Evolutionary conservation across 64 coral and sea anemone species (phyloP), one percentile per base, ranked within the genome.

Genomic region (Dendrophyllia cribrosa): DNA sequence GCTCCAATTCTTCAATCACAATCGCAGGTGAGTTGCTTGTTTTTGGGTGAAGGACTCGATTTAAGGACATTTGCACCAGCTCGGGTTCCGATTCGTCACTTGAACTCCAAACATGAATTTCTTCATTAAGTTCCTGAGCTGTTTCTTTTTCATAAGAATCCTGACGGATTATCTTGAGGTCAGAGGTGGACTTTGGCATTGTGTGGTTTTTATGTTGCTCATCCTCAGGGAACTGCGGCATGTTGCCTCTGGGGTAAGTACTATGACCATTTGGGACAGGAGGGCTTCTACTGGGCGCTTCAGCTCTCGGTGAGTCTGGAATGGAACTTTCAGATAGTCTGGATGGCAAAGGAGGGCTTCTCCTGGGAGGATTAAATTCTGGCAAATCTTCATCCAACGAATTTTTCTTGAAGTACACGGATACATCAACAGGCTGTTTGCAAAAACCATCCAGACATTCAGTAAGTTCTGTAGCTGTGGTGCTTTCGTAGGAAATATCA

Each of bases 1-100:
- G n/a, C 8, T 59, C 69, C 51, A 46, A 61, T 59, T 72, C 45
- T 13, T 84, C 80, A 15, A 84, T 47, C 44, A 84, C 80, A 11
- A 84, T 84, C 44, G 80, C 26, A 22, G 80, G 80, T 0, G 62
- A 51, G 0, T 51, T 49, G 10, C 43, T 3, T 7, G 59, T 44
- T 62, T 82, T 45, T 34, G 3, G 24, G 55, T 59, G 77, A 58
- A 43, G n/a, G 24, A 59, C 8, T 60, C 7, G 7, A 43, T 64
- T 51, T 22, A 68, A 7, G 5, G 45, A 82, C 11, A 63, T 23
- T 12, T 84, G 46, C 61, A 7, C 61, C 62, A 44, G 22, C 17
- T 84, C 80, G 19, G 80, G 45, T 11, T 84, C 80, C 6, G 80
- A 84, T 50, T 84, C 80, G 9, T 84, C 80, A 67, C 62, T 65